Percentiles rank a stretch among this genome's conserved stretches.
phyloP scores from a whole-genome alignment of 2,888 invertebrate genomes.

The Meteorus cinctellus region DNA sequence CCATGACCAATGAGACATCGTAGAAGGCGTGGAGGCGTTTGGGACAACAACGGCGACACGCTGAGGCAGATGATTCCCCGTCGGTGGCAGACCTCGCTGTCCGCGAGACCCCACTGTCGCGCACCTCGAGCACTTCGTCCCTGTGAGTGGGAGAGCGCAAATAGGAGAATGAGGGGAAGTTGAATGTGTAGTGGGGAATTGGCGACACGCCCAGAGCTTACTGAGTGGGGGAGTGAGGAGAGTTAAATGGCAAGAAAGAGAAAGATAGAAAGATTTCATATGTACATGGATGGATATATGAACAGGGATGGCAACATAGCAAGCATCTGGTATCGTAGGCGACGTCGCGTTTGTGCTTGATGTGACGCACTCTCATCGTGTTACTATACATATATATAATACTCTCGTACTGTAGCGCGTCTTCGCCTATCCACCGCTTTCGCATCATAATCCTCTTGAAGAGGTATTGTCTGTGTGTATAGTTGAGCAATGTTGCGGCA shows the following conservation, averaged over 20 bases:
- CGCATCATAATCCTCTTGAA: neutral
- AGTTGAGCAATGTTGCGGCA: constrained; percentile 13
- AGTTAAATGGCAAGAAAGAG: constrained; percentile 27
- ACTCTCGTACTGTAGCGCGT: neutral
- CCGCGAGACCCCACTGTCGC: constrained; percentile 59
- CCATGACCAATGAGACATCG: constrained; percentile 50
- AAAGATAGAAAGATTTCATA: constrained; percentile 31
- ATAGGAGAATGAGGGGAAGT: constrained; percentile 64
- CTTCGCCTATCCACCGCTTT: constrained; percentile 7
- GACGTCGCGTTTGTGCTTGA: constrained; percentile 47
- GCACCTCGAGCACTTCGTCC: constrained; percentile 46
- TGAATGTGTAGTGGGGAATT: constrained; percentile 40
- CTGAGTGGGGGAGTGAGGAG: constrained; percentile 33
- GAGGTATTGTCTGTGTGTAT: constrained; percentile 20
- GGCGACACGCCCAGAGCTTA: constrained; percentile 41
- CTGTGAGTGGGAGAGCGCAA: constrained; percentile 40
- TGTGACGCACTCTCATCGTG: constrained; percentile 52
- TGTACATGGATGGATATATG: neutral
- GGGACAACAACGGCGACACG: constrained; percentile 38
- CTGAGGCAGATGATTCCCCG: constrained; percentile 39
- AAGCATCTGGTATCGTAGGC: constrained; percentile 44
- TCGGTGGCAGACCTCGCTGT: constrained; percentile 49
- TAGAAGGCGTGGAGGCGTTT: constrained; percentile 53
- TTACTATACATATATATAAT: neutral
- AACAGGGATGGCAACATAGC: constrained; percentile 30